Evolutionary conservation across 2,888 invertebrate species (phyloP).

Genomic region (Pachliopta kotzebuea): DNA sequence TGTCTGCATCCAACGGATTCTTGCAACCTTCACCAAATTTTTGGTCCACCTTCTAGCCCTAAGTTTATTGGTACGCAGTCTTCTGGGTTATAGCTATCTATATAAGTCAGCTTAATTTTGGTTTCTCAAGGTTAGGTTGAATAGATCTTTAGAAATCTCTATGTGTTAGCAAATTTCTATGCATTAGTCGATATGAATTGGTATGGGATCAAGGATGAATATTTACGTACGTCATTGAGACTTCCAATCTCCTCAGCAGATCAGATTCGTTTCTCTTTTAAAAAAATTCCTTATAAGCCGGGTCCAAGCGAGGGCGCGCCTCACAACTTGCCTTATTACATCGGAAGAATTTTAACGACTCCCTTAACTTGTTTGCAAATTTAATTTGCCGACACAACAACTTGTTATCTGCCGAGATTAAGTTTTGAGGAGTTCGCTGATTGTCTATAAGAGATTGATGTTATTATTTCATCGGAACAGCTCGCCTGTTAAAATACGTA

Average conservation of each 20-base stretch:
- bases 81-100: no score
- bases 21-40: no score
- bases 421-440: constrained; percentile 72
- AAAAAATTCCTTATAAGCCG: constrained; percentile 31
- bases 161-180: no score
- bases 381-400: constrained; percentile 72
- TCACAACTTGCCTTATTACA: constrained; percentile 65
- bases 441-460: constrained; percentile 60
- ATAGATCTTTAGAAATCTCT: no score
- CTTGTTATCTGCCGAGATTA: constrained; percentile 70
- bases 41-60: no score
- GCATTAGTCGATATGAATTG: no score
- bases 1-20: no score
- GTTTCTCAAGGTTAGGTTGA: no score
- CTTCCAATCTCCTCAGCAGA: constrained; percentile 28
- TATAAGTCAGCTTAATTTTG: no score
- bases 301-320: background rate
- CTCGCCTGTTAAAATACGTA: background rate
- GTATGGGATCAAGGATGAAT: no score
- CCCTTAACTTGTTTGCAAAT: constrained; percentile 77
- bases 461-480: constrained; percentile 40
- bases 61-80: no score
- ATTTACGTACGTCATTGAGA: constrained; percentile 17
- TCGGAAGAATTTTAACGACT: constrained; percentile 76
- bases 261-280: constrained; percentile 23